A percentile compares a stretch with the other conserved stretches of the same genome.
These are phyloP conservation scores for Equus przewalskii DNA, from an alignment of 2,113 vertebrate genomes.

Conservation along the genomic window DNA sequence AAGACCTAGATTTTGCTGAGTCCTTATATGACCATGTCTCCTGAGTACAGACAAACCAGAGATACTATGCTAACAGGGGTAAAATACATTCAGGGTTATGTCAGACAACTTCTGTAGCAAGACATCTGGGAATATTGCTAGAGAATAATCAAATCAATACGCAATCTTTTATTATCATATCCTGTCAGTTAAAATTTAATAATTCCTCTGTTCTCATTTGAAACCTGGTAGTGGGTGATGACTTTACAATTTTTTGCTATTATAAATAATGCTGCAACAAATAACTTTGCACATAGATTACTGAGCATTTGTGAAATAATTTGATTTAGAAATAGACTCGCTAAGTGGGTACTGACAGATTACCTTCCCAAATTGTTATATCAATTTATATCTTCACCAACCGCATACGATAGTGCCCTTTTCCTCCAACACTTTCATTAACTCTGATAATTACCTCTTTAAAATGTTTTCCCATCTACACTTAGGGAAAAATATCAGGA, in stretches of 20 bases:
- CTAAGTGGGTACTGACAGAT: not conserved
- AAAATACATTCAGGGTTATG: not conserved
- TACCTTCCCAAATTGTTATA: not conserved
- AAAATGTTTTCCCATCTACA: not conserved
- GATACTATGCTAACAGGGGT: not conserved
- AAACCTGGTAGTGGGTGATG: not conserved
- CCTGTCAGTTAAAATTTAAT: not conserved
- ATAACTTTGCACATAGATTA: not conserved
- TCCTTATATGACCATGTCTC: not conserved
- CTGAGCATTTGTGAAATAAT: not conserved
- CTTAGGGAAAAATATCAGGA: not conserved
- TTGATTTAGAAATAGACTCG: not conserved
- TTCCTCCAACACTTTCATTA: not conserved
- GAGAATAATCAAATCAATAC: not conserved
- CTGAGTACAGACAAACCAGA: not conserved
- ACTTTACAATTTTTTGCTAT: slow-evolving; percentile 8
- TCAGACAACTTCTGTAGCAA: not conserved
- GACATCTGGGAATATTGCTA: not conserved
- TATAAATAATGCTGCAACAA: not conserved
- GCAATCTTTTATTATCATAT: not conserved
- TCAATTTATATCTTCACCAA: not conserved
- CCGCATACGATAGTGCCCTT: not conserved
- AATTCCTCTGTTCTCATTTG: not conserved
- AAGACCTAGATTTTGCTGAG: not conserved
- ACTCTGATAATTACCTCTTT: not conserved